Percentiles rank a stretch among this genome's conserved stretches.
Evolutionary conservation across 1,140 invertebrate genomes (phyloP).

Genomic region (Yoshiicerus persimilis): DNA sequence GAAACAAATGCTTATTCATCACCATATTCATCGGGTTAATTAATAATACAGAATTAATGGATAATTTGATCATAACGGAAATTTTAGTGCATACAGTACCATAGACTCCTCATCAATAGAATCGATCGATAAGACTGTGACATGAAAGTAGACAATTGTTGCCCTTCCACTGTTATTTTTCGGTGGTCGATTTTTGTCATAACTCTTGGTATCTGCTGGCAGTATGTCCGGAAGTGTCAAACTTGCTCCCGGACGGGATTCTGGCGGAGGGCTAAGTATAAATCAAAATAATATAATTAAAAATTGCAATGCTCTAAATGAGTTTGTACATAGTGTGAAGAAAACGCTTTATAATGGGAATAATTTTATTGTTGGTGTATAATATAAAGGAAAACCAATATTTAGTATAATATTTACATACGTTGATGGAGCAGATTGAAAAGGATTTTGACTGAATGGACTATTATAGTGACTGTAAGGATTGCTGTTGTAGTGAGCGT

Average conservation of each 20-base stretch:
- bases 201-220: conserved; percentile 78
- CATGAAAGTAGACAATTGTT: conserved; percentile 84
- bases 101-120: conserved; percentile 91
- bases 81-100: conserved; percentile 60
- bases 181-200: conserved; percentile 87
- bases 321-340: no score
- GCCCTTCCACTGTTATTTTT: conserved; percentile 79
- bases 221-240: conserved; percentile 78
- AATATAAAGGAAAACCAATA: no score
- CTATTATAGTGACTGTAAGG: neutral
- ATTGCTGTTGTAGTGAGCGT: neutral
- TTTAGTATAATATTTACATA: neutral
- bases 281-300: neutral
- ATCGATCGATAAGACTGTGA: conserved; percentile 88
- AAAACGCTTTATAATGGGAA: no score
- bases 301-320: neutral
- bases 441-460: neutral
- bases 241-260: conserved; percentile 27
- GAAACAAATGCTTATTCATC: neutral
- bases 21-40: no score
- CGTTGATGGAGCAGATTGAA: neutral
- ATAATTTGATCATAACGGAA: no score
- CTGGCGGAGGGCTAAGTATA: neutral
- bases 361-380: no score
- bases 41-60: no score